Evolutionary conservation across 2,113 vertebrate genomes (phyloP), one percentile per base, ranked within the genome.

Genomic region (Erinaceus europaeus): DNA sequence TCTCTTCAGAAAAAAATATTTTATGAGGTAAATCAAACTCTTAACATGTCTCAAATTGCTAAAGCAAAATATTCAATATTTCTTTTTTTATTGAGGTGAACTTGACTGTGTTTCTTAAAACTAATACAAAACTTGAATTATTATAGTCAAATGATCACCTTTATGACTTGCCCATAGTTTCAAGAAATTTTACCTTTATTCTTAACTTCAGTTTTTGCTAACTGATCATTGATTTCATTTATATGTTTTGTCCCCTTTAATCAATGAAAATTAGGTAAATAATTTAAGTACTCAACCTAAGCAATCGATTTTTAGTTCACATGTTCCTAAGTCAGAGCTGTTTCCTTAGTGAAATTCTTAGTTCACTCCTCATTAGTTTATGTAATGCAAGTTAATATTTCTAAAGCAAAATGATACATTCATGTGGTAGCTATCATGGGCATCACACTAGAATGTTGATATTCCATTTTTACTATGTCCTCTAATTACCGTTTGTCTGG

Each of bases 141-240:
- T 73, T 81, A 32, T 29, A 59, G 7, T 77, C 40, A 62, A 48
- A 68, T 71, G 38, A 82, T 61, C 72, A 86, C 40, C 42, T 42
- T 62, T 52, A n/a, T 71, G 40, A 62, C 27, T 81, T 61, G 25
- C n/a, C n/a, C 4, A 6, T 55, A 52, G 2, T 75, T 61, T 80
- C 8, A 50, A 89, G 25, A 87, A 40, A 36, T 78, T 77, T 77
- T 86, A 29, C 71, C n/a, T 89, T 81, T 65, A 48, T 88, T 80
- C 14, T 90, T 18, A 92, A 80, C 52, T 75, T 87, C 3, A 73
- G 4, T n/a, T 88, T 50, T 68, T 65, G 7, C 18, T 84, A 36
- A 79, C 32, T 72, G 23, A 27, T 82, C 5, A 25, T 27, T 50
- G 76, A 11, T 86, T 86, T 23, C 48, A 11, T 52, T 72, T 64